Evolutionary conservation across 2,888 invertebrate species (phyloP), one percentile per base, ranked within the genome.

Genomic region (Papilio gigon): DNA sequence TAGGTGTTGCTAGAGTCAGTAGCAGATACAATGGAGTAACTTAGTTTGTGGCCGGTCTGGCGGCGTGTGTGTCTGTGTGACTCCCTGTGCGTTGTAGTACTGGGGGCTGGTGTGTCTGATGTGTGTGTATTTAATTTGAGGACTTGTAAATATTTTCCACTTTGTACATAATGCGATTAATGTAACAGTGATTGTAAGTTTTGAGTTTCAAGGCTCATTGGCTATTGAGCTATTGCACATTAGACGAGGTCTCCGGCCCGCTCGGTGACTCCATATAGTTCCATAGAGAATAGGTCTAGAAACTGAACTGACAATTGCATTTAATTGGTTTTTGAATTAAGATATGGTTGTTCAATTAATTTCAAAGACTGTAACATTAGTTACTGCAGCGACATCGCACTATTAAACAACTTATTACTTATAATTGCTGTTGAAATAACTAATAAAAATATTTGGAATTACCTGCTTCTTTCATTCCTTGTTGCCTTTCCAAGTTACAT

Each of bases 111-210:
- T 60, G 67, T 72, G 68, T 74, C 72, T 77, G 78, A 75, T 76
- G 74, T 76, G 68, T 75, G 73, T 72, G 75, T 80, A 82, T 84
- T 82, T 81, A 82, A 81, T 81, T 82, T 77, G 71, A 76, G 86
- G 84, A 84, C 82, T 73, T 89, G 89, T 90, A 90, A 86, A 90
- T 90, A 88, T 84, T 83, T 83, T 82, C 61, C 81, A 81, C 66
- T 75, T 65, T 86, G 84, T 89, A 87, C 81, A 87, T 86, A 85
- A 72, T 79, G 70, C 59, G 50, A 71, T 71, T 47, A 40, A 40
- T 74, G 69, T 56, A 69, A 74, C 88, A 89, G 89, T 84, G 73
- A 87, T 90, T 90, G 86, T 90, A 88, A 89, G 90, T 89, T 85
- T 81, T 84, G 84, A 74, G 85, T 86, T 84, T 84, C 70, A 60